Conservation (phyloP, 2,113 vertebrate species). For the Blennius ocellaris region DNA sequence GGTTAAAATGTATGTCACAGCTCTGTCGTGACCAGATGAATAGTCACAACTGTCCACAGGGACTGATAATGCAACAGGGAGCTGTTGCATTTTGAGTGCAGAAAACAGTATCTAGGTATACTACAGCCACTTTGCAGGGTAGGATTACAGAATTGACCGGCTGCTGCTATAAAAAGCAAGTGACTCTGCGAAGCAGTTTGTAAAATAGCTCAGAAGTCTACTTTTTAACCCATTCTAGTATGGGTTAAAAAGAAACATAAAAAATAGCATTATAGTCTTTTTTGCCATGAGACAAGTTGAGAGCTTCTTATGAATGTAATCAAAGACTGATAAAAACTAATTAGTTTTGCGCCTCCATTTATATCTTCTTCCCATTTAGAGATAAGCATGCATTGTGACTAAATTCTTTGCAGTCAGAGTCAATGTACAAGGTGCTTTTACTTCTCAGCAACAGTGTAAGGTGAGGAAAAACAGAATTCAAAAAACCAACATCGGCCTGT, state of each 20-base stretch:
- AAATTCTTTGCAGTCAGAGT: constrained; percentile 34
- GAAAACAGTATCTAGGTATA: constrained; percentile 11
- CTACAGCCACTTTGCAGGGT: neutral
- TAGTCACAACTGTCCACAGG: constrained; percentile 6
- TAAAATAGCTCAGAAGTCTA: neutral
- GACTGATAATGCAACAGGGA: constrained; percentile 21
- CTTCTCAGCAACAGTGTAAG: neutral
- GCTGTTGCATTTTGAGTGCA: constrained; percentile 31
- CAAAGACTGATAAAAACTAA: constrained; percentile 45
- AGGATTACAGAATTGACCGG: constrained; percentile 3
- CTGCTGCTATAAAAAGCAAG: neutral
- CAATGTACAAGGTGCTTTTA: constrained; percentile 2
- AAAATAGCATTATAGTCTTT: neutral
- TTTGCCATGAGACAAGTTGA: constrained; percentile 25
- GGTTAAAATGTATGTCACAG: constrained; percentile 63
- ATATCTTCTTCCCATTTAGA: constrained; percentile 12
- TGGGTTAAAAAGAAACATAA: neutral
- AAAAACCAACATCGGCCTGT: neutral
- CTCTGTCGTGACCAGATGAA: constrained; percentile 48
- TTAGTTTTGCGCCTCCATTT: constrained; percentile 21
- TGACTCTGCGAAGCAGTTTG: neutral
- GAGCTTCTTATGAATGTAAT: constrained; percentile 32
- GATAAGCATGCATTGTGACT: constrained; percentile 21
- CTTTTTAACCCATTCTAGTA: too few species aligned
- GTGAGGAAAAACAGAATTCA: neutral